These are phyloP conservation scores for Onthophagus taurus DNA, from an alignment of 1,140 invertebrate genomes.

Conservation along the genomic window DNA sequence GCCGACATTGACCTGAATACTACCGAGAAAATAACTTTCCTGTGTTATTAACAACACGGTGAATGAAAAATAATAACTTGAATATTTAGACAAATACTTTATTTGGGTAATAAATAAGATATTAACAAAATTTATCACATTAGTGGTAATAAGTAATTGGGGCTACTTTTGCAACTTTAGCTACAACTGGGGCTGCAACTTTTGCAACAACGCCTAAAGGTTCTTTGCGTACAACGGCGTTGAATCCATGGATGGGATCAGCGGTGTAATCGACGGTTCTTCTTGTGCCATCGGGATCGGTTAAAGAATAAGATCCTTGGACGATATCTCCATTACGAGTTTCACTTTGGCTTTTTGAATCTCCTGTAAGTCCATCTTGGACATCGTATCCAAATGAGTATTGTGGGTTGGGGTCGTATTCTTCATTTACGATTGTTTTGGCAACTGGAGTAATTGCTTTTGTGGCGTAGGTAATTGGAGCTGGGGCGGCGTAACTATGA, in stretches of 20 bases:
- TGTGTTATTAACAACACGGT: too few relatives aligned
- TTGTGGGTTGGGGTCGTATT: constrained; percentile 42
- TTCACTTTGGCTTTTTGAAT: constrained; percentile 46
- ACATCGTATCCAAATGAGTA: constrained; percentile 44
- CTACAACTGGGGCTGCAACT: too few relatives aligned
- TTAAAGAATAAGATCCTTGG: constrained; percentile 41
- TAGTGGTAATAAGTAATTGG: constrained; percentile 7
- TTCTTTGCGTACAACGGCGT: constrained; percentile 14
- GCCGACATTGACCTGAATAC: too few relatives aligned
- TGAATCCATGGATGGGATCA: constrained; percentile 33
- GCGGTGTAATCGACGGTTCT: constrained; percentile 34
- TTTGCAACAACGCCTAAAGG: too few relatives aligned
- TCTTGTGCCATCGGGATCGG: constrained; percentile 43
- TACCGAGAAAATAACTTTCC: too few relatives aligned
- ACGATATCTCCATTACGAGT: constrained; percentile 49
- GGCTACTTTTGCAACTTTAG: constrained; percentile 7
- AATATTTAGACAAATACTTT: too few relatives aligned
- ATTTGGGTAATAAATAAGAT: too few relatives aligned
- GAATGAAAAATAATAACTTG: too few relatives aligned
- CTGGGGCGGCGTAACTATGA: constrained; percentile 4
- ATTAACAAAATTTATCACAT: too few relatives aligned
- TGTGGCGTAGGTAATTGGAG: constrained; percentile 19
- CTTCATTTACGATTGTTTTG: constrained; percentile 32
- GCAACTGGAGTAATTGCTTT: constrained; percentile 20
- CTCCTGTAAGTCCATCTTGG: constrained; percentile 45